Percentiles rank a stretch among this genome's conserved stretches.
Conservation (phyloP, 2,888 invertebrate species). For the Flexamia atlantica region DNA sequence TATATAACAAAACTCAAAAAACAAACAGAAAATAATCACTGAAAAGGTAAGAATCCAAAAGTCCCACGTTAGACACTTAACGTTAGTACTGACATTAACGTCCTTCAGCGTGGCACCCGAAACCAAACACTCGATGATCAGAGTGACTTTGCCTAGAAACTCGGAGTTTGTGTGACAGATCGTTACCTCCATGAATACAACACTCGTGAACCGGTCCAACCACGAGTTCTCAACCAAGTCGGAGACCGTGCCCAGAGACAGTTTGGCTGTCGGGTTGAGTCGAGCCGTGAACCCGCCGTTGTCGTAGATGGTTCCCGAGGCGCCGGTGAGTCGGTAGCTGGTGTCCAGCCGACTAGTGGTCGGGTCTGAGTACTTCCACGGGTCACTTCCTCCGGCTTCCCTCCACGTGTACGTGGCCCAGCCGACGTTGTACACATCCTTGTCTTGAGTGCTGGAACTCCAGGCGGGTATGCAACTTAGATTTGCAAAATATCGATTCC, state of each 20-base stretch:
- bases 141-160: background rate
- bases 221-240: background rate
- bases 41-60: background rate
- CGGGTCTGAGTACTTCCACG: background rate
- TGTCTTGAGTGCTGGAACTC: background rate
- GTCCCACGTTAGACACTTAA: background rate
- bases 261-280: background rate
- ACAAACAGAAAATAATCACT: background rate
- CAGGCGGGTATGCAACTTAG: background rate
- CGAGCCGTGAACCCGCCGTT: background rate
- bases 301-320: background rate
- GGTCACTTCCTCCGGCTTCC: background rate
- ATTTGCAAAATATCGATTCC: background rate
- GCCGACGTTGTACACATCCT: background rate
- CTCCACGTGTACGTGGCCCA: background rate
- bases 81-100: no score
- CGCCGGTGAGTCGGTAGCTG: background rate
- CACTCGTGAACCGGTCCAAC: background rate
- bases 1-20: background rate
- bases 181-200: conserved; percentile 2
- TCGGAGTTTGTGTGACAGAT: background rate
- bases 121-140: background rate
- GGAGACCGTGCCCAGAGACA: background rate
- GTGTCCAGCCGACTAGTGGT: background rate
- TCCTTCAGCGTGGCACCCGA: background rate